Evolutionary conservation across 2,113 vertebrate genomes (phyloP), one percentile per base, ranked within the genome.

Genomic region (Corvus hawaiiensis): DNA sequence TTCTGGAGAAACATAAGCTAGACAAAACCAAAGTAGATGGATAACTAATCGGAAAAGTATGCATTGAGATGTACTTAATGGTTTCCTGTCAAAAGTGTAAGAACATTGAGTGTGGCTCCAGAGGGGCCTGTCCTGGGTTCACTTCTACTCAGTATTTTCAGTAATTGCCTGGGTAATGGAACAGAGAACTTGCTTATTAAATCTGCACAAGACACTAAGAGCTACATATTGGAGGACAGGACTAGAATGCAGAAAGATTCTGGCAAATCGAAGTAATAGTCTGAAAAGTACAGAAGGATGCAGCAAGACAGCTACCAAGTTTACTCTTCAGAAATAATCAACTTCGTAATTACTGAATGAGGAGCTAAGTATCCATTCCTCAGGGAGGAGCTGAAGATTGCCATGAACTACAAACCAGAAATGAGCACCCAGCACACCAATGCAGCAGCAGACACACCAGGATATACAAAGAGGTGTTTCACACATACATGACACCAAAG

Each of bases 131-230:
- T 93, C 78, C 90, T 83, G 72, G 26, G 63, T 58, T 95, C 92
- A 86, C 92, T 93, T 90, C 92, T 93, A 49, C 77, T 83, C 85
- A 28, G 33, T 83, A 76, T 83, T 91, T 95, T 93, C 95, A 93
- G 79, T 94, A 96, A 97, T 92, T 97, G 92, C 82, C 63, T 58
- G 67, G 55, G 82, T 88, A 95, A 95, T 94, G 85, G 94, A 88
- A 96, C 44, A 93, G 75, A 93, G 85, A 94, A 93, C 44, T 90
- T 83, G 85, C 92, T 95, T 94, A 94, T 96, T 95, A 95, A 79
- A 94, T 96, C 94, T 90, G 83, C 59, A 95, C 82, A 90, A 91
- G 87, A 72, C 71, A 82, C 77, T 73, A 56, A 76, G 51, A 93
- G 71, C 85, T 88, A 85, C 67, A 4, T 37, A 83, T 63, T 30